Evolutionary conservation across 2,888 invertebrate species (phyloP), one percentile per base, ranked within the genome.

Genomic region (Aspidiotus destructor): DNA sequence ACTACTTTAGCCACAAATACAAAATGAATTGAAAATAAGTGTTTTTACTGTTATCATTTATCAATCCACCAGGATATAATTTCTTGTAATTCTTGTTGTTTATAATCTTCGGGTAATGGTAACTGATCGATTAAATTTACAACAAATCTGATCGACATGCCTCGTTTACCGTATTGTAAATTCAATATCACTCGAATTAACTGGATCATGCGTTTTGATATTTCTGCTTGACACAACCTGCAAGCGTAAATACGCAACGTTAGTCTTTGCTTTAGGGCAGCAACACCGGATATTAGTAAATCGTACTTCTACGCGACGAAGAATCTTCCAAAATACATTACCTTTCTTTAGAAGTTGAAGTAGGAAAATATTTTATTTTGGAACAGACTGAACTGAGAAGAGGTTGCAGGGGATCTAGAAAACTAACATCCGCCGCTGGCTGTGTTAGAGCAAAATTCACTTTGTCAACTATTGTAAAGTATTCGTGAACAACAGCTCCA

Each of bases 61-160:
- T 54, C 48, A 11, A 68, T 42, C 68, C 55, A 61, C 68, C 60
- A 62, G 28, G 54, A 72, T 41, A 69, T 65, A 42, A 60, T 69
- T 65, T 69, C 60, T 10, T 63, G 58, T 42, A 69, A 53, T 69
- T 69, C 69, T 54, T 64, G 64, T 42, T 60, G 64, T 10, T 80
- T 78, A 73, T 82, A 83, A 75, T 84, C 84, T 73, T 83, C 82
- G 10, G 84, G 83, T 72, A 84, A 78, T 2, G 84, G 83, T 70
- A 84, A 75, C 57, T 80, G 78, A 2, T 78, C 77, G 13, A 83
- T 77, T 60, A 81, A 76, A 54, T 80, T 78, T 0, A 81, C 78
- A 57, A 84, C 74, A 13, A 80, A 73, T 17, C 74, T 72, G 11
- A 76, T 73, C 41, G 75, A 73, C 28, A 72, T 72, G n/a, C 72